These are phyloP conservation scores for Girardia tigrina DNA, from an alignment of 2,888 invertebrate genomes.

Conservation along the genomic window DNA sequence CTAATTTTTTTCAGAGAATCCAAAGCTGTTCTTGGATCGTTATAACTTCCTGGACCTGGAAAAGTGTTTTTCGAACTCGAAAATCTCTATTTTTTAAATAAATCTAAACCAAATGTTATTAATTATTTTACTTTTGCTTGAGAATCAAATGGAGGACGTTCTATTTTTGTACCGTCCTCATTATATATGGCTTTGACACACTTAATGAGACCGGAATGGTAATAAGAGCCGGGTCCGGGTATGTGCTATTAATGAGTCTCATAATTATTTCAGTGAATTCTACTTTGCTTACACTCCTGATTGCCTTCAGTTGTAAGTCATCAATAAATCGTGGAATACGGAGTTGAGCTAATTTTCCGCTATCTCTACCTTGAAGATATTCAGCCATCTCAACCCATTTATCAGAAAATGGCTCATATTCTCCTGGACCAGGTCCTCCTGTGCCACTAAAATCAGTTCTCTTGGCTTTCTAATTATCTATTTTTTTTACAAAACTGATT, in stretches of 20 bases:
- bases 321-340: conserved; percentile 45
- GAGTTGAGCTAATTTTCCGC: conserved; percentile 42
- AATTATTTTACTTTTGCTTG: conserved; percentile 50
- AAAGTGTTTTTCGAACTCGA: too few relatives aligned
- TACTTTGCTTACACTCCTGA: background rate
- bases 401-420: conserved; percentile 45
- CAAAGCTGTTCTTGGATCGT: too few relatives aligned
- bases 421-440: conserved; percentile 47
- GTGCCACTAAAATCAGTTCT: conserved; percentile 43
- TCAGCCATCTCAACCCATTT: conserved; percentile 40
- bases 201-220: conserved; percentile 45
- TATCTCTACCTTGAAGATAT: conserved; percentile 39
- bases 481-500: background rate
- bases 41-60: too few relatives aligned
- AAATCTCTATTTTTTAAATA: too few relatives aligned
- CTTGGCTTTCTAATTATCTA: conserved; percentile 36
- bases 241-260: conserved; percentile 39
- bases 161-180: conserved; percentile 47
- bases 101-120: too few relatives aligned
- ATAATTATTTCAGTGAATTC: too few relatives aligned
- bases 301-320: conserved; percentile 46
- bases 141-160: conserved; percentile 49
- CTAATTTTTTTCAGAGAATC: too few relatives aligned
- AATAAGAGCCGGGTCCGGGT: conserved; percentile 49
- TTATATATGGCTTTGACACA: conserved; percentile 41